These are phyloP conservation scores for Stomatorhinus ivindoensis DNA, from an alignment of 2,113 vertebrate species.

Conservation along the genomic window DNA sequence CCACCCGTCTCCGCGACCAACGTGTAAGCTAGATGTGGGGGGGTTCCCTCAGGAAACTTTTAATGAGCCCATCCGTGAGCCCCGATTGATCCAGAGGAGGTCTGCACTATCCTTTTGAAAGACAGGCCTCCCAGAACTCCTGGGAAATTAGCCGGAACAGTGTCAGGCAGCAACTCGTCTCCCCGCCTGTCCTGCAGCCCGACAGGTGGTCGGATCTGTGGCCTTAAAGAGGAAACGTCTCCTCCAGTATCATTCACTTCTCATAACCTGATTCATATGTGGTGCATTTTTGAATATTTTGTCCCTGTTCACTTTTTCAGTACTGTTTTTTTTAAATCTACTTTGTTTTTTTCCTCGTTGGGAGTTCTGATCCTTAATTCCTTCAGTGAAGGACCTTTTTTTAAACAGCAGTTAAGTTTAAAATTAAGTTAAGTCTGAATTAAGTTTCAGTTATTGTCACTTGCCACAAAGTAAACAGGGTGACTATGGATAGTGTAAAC, in stretches of 20 bases:
- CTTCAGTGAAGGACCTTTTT: constrained; percentile 52
- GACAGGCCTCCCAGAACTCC: not conserved
- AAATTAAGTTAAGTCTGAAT: too few species aligned
- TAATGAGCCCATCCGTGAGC: not conserved
- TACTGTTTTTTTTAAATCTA: not conserved
- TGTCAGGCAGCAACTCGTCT: not conserved
- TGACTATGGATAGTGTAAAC: not conserved
- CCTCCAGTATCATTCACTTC: not conserved
- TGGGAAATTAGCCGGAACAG: not conserved
- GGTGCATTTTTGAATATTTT: not conserved
- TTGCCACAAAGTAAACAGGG: not conserved
- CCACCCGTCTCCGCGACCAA: constrained; percentile 46
- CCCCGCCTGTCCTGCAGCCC: not conserved
- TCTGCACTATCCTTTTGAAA: not conserved
- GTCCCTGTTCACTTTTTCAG: not conserved
- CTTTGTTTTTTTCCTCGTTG: not conserved
- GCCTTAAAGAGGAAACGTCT: not conserved
- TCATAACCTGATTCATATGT: not conserved
- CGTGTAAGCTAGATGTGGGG: constrained; percentile 35
- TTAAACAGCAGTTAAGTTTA: not conserved
- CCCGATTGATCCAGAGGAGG: not conserved
- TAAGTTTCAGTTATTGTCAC: not conserved
- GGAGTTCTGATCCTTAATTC: constrained; percentile 22
- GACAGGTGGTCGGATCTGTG: not conserved
- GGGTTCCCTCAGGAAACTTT: not conserved